phyloP scores from a whole-genome alignment of 2,888 invertebrate species.

The Hoplodrina blanda region DNA sequence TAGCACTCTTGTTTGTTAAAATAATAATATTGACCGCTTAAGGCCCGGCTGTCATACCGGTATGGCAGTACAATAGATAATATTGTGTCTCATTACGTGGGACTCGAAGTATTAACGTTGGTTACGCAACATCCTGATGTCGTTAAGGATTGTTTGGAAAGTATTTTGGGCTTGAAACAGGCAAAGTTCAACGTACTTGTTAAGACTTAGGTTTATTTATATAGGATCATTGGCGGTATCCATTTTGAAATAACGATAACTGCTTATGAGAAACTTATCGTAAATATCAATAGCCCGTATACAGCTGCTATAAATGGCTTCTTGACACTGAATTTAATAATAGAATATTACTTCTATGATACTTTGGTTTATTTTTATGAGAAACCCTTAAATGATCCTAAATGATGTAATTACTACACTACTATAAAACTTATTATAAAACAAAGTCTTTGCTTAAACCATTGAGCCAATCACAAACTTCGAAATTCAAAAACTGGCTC shows the following conservation, averaged over 20 bases:
- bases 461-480: too few relatives aligned
- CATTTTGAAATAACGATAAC: conserved; percentile 48
- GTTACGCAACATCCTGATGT: conserved; percentile 2
- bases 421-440: neutral
- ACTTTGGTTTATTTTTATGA: conserved; percentile 13
- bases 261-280: conserved; percentile 39
- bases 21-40: too few relatives aligned
- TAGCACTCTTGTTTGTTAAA: neutral
- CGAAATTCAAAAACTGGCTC: too few relatives aligned
- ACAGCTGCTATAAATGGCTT: conserved; percentile 36
- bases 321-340: conserved; percentile 34
- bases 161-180: conserved; percentile 6
- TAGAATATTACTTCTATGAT: conserved; percentile 11
- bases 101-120: neutral
- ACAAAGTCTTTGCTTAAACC: too few relatives aligned
- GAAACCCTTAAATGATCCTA: neutral
- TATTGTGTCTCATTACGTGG: too few relatives aligned
- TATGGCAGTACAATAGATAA: too few relatives aligned
- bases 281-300: conserved; percentile 37
- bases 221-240: conserved; percentile 35
- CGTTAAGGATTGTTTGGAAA: conserved; percentile 6
- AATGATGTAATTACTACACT: conserved; percentile 12
- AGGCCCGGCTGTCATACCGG: too few relatives aligned
- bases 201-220: conserved; percentile 27
- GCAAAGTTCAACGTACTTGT: conserved; percentile 38